phyloP scores from a whole-genome alignment of 2,113 vertebrate species.

The Strix uralensis region DNA sequence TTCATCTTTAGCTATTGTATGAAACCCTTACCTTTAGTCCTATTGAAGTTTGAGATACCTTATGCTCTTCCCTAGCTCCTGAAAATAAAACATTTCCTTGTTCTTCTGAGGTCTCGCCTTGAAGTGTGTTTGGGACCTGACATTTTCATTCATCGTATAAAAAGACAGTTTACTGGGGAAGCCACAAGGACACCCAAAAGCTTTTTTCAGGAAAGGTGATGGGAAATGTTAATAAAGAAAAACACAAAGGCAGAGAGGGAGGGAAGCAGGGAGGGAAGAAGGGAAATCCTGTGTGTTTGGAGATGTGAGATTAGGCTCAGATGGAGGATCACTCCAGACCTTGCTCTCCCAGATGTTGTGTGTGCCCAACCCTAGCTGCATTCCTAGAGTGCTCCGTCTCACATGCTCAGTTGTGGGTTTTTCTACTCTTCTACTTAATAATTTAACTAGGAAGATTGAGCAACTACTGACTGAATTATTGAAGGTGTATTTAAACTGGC shows the following conservation, averaged over 20 bases:
- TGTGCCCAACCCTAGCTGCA: not conserved
- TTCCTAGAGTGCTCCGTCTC: not conserved
- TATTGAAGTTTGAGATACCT: not conserved
- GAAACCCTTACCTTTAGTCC: not conserved
- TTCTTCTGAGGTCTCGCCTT: not conserved
- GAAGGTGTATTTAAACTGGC: conserved; percentile 19
- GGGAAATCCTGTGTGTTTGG: not conserved
- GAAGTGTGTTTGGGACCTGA: not conserved
- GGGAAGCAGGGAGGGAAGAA: not conserved
- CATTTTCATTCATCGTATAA: not conserved
- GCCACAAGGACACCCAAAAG: not conserved
- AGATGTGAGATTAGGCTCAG: not conserved
- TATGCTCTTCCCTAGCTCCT: not conserved
- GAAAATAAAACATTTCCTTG: not conserved
- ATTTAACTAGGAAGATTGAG: not conserved
- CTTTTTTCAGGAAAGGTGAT: not conserved
- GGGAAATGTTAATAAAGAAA: not conserved
- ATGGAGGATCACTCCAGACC: not conserved
- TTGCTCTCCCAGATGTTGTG: not conserved
- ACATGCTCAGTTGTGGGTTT: not conserved
- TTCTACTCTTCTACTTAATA: not conserved
- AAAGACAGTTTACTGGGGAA: not conserved
- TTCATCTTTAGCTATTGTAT: not conserved
- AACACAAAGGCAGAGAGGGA: not conserved
- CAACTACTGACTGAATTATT: conserved; percentile 20